Evolutionary conservation across 2,888 invertebrate genomes (phyloP).

Genomic region (Tenthredo amoena): DNA sequence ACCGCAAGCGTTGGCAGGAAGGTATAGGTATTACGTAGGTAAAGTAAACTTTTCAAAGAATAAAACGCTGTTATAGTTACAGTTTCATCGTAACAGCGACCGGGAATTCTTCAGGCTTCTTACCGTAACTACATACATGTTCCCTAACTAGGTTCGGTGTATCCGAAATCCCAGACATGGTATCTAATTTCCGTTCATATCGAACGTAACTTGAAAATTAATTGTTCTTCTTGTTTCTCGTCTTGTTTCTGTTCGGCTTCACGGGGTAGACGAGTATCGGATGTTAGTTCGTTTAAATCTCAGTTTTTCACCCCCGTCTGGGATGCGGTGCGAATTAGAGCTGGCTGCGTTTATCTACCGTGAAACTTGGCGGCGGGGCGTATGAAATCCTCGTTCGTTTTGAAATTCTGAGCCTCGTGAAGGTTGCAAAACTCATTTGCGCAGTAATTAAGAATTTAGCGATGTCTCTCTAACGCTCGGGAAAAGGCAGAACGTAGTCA

Average conservation of each 20-base stretch:
- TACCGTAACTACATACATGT: background rate
- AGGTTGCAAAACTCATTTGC: conserved; percentile 51
- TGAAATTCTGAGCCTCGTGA: conserved; percentile 36
- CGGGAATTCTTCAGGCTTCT: conserved; percentile 14
- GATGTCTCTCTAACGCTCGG: conserved; percentile 42
- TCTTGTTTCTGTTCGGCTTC: background rate
- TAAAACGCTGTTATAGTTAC: background rate
- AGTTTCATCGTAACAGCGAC: background rate
- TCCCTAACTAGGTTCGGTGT: too few relatives aligned
- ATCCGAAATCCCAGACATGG: too few relatives aligned
- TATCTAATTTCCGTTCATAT: background rate
- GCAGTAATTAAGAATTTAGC: conserved; percentile 50
- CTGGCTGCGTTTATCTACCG: conserved; percentile 30
- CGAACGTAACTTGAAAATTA: background rate
- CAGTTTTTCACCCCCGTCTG: background rate
- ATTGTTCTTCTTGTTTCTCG: background rate
- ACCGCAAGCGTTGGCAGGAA: background rate
- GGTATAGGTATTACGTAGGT: background rate
- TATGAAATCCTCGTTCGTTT: conserved; percentile 37
- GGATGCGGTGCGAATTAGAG: background rate
- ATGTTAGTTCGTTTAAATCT: background rate
- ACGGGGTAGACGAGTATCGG: background rate
- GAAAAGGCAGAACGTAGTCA: conserved; percentile 35
- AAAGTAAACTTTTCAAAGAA: background rate
- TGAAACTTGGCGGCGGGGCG: background rate